Evolutionary conservation across 2,797 vertebrate species (phyloP).

Genomic region (Esox lucius): DNA sequence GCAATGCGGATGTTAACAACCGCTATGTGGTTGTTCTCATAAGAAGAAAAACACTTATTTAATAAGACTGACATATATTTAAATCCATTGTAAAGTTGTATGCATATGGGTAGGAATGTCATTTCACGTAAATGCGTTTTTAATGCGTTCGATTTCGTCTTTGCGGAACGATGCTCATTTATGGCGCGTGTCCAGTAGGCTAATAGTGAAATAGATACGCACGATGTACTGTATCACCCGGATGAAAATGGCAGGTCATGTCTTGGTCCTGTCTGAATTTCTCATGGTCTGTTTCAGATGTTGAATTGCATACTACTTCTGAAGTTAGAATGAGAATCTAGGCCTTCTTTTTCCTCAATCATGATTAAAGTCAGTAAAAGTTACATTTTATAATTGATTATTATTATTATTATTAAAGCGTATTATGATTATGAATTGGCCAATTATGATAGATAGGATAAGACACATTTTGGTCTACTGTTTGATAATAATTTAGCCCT

Average conservation of each 20-base stretch:
- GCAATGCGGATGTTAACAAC: slow-evolving; percentile 75
- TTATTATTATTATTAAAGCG: background rate
- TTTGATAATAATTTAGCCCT: too few species aligned
- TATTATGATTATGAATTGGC: background rate
- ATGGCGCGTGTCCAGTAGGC: slow-evolving; percentile 51
- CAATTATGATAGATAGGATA: background rate
- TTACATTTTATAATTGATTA: slow-evolving; percentile 5
- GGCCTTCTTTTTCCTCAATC: background rate
- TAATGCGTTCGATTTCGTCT: slow-evolving; percentile 3
- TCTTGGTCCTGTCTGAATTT: background rate
- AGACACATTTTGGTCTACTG: background rate
- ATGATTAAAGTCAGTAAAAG: background rate
- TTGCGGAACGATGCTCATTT: slow-evolving; percentile 22
- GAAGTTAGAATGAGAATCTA: background rate
- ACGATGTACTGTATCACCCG: slow-evolving; percentile 5
- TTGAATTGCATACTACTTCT: slow-evolving; percentile 4
- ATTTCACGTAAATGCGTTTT: slow-evolving; percentile 18
- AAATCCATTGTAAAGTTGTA: background rate
- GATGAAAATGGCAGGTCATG: slow-evolving; percentile 14
- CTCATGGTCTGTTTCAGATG: background rate
- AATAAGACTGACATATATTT: background rate
- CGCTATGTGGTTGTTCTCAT: background rate
- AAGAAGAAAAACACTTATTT: background rate
- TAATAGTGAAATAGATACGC: slow-evolving; percentile 15
- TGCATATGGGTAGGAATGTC: slow-evolving; percentile 27